phyloP scores from a whole-genome alignment of 2,888 invertebrate genomes.

The Epinotia nisella region DNA sequence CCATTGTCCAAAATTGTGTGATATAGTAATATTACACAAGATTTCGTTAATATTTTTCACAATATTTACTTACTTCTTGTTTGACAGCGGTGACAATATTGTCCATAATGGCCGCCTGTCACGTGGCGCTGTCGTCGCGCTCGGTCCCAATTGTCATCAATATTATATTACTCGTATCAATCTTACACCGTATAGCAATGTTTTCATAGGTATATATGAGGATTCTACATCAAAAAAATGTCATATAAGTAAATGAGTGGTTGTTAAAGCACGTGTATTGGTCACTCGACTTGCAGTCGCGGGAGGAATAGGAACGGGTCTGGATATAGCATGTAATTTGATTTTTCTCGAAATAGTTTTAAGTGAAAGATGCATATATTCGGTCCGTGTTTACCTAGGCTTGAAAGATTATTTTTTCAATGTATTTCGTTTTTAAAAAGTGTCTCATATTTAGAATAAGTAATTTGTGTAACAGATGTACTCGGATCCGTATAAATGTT shows the following conservation, averaged over 20 bases:
- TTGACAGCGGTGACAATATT: too few species aligned
- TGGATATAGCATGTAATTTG: constrained; percentile 45
- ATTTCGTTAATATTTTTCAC: too few species aligned
- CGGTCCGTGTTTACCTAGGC: constrained; percentile 44
- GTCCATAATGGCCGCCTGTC: too few species aligned
- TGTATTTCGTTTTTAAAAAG: constrained; percentile 31
- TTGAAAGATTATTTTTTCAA: constrained; percentile 50
- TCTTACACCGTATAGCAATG: not conserved
- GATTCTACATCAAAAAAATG: not conserved
- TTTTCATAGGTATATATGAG: not conserved
- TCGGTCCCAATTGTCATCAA: too few species aligned
- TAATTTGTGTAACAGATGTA: constrained; percentile 47
- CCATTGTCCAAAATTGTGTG: too few species aligned
- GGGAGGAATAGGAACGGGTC: constrained; percentile 33
- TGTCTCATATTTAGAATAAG: constrained; percentile 48
- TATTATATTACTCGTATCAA: not conserved
- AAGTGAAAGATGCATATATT: constrained; percentile 40
- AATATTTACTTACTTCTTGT: too few species aligned
- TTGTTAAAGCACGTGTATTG: constrained; percentile 3
- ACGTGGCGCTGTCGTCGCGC: too few species aligned
- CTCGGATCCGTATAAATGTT: constrained; percentile 32
- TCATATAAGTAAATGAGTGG: not conserved
- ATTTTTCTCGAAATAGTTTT: constrained; percentile 37
- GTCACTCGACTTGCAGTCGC: not conserved
- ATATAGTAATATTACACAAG: too few species aligned